Conservation (phyloP, 64 coral and sea anemone species). For the Hydrozoanthus tunicans region DNA sequence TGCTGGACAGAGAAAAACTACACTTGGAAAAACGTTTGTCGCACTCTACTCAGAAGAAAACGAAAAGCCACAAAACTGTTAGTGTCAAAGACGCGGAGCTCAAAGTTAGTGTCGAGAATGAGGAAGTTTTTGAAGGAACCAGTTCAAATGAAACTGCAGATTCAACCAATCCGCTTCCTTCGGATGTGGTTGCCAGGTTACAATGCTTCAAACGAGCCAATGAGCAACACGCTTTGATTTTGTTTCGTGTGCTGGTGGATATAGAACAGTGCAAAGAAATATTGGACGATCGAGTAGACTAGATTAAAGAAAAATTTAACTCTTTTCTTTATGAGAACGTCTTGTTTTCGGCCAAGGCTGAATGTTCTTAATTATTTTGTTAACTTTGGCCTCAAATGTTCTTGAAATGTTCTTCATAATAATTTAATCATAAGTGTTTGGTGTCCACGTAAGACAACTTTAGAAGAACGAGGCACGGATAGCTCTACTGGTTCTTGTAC, state of each 20-base stretch:
- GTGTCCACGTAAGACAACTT: too few relatives aligned
- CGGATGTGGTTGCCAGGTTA: neutral
- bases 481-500: too few relatives aligned
- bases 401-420: too few relatives aligned
- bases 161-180: neutral
- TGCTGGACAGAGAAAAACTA: constrained; percentile 30
- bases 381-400: too few relatives aligned
- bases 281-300: neutral
- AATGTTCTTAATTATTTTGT: too few relatives aligned
- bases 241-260: constrained; percentile 13
- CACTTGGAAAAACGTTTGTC: constrained; percentile 5
- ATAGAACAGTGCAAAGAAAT: constrained; percentile 33
- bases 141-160: neutral
- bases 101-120: neutral
- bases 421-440: too few relatives aligned
- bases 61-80: neutral
- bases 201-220: constrained; percentile 32
- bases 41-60: neutral
- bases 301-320: too few relatives aligned
- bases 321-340: neutral
- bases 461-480: too few relatives aligned
- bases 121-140: neutral
- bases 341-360: neutral
- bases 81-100: neutral
- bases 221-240: constrained; percentile 16